Base-by-base conservation (phyloP, 2,797 vertebrate genomes). In the Tragelaphus eurycerus region DNA sequence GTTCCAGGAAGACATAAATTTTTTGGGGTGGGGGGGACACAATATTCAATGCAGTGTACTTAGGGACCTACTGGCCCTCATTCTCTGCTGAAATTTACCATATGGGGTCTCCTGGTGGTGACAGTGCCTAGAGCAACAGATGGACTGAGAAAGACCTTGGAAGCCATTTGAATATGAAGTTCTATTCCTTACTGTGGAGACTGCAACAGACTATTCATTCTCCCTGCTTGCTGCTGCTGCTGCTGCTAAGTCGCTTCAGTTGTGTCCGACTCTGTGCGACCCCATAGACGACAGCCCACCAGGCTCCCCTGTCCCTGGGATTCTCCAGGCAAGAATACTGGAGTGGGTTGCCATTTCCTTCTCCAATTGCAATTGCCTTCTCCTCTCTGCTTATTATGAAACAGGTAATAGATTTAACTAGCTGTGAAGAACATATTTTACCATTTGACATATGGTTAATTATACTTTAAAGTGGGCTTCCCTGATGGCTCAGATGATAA, bases 351-450 rank as follows among this genome's bases (percentile, higher is more conserved):
- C 59, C 27, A 29, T 60, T 60, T 14, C 59, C 59, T 29, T 60
- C 59, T 60, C 59, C 59, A 60, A 3, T 6, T 60, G 59, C 59
- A 60, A 29, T 60, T 60, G 59, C 27, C 59, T 60, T 60, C 59
- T 29, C 59, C 31, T 87, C 21, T 2, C 27, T 93, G 15, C 23
- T 91, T 55, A 3, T 95, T 96, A 86, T 46, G 90, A 95, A 97
- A 54, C 23, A 97, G 34, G 13, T 78, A 92, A 43, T 79, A 93
- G 92, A 93, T 38, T 96, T 95, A 88, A 86, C 46, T 90, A 31
- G 38, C 19, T 90, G 90, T 87, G 34, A 95, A 96, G 83, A 92
- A 95, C 15, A 46, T 74, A 85, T 74, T 89, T 96, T 93, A 88
- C 19, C 93, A 89, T 87, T 79, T 91, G 76, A 55, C 89, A 62